Conservation (phyloP, 2,113 vertebrate species). For the Passer montanus region DNA sequence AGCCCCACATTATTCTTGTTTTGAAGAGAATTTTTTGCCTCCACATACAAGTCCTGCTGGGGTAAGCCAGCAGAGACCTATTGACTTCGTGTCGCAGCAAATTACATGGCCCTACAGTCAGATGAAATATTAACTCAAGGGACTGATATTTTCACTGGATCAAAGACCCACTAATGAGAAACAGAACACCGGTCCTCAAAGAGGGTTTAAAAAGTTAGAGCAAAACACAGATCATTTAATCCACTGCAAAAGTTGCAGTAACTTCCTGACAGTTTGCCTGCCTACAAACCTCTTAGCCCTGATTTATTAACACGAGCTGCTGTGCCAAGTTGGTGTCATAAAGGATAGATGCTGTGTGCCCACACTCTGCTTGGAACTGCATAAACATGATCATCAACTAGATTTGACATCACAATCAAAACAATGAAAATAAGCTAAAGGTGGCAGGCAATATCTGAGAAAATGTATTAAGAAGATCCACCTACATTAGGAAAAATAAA, state of each 20-base stretch:
- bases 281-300: constrained; percentile 41
- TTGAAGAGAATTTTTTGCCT: constrained; percentile 26
- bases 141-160: constrained; percentile 42
- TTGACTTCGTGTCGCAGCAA: constrained; percentile 38
- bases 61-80: constrained; percentile 34
- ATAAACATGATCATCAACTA: constrained; percentile 31
- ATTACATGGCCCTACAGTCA: constrained; percentile 28
- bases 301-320: constrained; percentile 45
- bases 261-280: constrained; percentile 22
- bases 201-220: not conserved
- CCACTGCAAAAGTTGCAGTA: constrained; percentile 5
- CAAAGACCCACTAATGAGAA: constrained; percentile 48
- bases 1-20: constrained; percentile 39
- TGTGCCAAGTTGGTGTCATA: constrained; percentile 5
- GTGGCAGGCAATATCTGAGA: not conserved
- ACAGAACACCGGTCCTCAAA: constrained; percentile 20
- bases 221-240: constrained; percentile 15
- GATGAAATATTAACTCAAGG: constrained; percentile 22
- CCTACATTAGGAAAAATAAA: constrained; percentile 7
- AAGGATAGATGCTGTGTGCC: constrained; percentile 22
- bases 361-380: constrained; percentile 23
- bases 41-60: constrained; percentile 22
- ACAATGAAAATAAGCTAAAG: constrained; percentile 57
- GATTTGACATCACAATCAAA: constrained; percentile 62
- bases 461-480: not conserved